Conservation (phyloP, 2,888 invertebrate genomes). For the Agonum fuliginosum region DNA sequence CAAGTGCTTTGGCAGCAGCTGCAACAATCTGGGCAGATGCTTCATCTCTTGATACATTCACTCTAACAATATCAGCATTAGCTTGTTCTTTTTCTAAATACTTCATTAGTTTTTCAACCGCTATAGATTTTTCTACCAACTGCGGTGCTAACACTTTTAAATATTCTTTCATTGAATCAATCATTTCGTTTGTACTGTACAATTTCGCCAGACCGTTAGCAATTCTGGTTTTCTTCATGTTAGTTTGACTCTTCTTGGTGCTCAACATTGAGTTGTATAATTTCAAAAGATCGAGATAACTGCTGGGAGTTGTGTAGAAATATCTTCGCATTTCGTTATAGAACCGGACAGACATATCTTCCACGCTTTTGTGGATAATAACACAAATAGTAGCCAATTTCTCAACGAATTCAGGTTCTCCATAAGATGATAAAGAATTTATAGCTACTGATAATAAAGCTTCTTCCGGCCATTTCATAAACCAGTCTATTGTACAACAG, state of each 20-base stretch:
- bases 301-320: conserved; percentile 94
- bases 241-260: conserved; percentile 82
- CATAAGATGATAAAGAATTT: conserved; percentile 79
- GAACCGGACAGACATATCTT: conserved; percentile 83
- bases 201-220: conserved; percentile 85
- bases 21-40: conserved; percentile 90
- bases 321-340: conserved; percentile 88
- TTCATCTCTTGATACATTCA: conserved; percentile 87
- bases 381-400: conserved; percentile 81
- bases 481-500: conserved; percentile 97
- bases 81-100: conserved; percentile 86
- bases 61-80: conserved; percentile 87
- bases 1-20: conserved; percentile 86
- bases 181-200: conserved; percentile 86
- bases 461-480: conserved; percentile 92
- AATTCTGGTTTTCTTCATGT: conserved; percentile 80
- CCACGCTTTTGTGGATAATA: conserved; percentile 86
- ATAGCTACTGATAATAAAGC: conserved; percentile 89
- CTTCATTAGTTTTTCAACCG: conserved; percentile 84
- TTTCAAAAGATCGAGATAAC: conserved; percentile 90
- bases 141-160: conserved; percentile 88
- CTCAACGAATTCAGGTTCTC: conserved; percentile 73
- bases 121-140: conserved; percentile 84
- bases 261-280: conserved; percentile 83
- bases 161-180: conserved; percentile 90